Base-by-base conservation (phyloP, 2,797 vertebrate species). In the Xenentodon cancila region DNA sequence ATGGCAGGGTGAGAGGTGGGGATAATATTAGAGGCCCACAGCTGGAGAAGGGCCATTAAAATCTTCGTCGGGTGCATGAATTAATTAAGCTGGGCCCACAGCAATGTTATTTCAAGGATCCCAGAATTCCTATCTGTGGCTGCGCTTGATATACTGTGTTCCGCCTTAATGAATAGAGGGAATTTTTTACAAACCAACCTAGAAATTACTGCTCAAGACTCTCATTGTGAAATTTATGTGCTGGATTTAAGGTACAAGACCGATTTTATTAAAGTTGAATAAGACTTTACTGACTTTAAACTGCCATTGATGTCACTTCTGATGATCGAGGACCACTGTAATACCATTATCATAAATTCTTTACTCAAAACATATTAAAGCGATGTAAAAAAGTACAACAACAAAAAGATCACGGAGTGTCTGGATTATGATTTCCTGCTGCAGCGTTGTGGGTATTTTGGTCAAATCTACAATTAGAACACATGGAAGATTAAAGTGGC, bases 401-500 rank as follows among this genome's bases (percentile, higher is more conserved):
- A 45, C 21, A 30, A 47, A 30, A 46, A 8, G n/a, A 50, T 50
- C 18, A n/a, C 27, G 42, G 20, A 51, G 25, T 47, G 51, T 53
- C 63, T 64, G 42, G 62, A 68, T 40, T 48, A 30, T 34, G 49
- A 53, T 65, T 75, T 77, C 52, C 70, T 60, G 68, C 34, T 64
- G 68, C 68, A 12, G 40, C n/a, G 22, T 68, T 59, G 40, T 25
- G 70, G 58, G 37, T 40, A 40, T 83, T 86, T 84, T 71, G 79
- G 73, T 70, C 48, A n/a, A 71, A 13, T 67, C 75, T 69, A 80
- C 86, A 79, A 80, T 11, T 73, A 80, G 80, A 89, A 89, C 84
- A 89, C 89, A 88, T 79, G 85, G 88, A 90, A 92, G 90, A 93
- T 92, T 91, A 93, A 93, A 91, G 87, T 68, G 71, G 73, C 69